These are phyloP conservation scores for Ceyx cyanopectus DNA, from an alignment of 2,113 vertebrate genomes.

Conservation along the genomic window DNA sequence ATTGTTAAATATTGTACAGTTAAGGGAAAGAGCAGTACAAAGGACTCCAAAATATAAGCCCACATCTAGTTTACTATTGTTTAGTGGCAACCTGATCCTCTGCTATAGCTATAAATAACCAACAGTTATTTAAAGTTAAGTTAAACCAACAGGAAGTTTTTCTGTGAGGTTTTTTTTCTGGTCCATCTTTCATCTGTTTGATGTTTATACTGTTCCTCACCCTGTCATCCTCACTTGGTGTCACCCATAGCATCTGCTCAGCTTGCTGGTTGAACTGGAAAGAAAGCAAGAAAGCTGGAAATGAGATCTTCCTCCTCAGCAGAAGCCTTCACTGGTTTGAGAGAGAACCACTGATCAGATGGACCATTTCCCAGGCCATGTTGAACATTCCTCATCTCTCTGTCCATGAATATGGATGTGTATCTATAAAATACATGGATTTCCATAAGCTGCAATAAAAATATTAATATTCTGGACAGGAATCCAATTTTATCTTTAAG, in stretches of 20 bases:
- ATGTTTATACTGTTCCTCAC: not conserved
- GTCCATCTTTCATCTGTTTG: not conserved
- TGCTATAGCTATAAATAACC: not conserved
- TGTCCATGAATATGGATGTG: not conserved
- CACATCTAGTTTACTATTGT: not conserved
- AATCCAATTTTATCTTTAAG: conserved; percentile 51
- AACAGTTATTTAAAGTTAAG: too few relatives aligned
- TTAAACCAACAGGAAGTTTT: not conserved
- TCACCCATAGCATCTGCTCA: not conserved
- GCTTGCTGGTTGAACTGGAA: not conserved
- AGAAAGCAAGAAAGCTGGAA: not conserved
- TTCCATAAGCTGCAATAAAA: not conserved
- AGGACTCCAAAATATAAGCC: not conserved
- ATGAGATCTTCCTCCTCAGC: not conserved
- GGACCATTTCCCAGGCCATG: not conserved
- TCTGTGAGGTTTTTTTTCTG: not conserved
- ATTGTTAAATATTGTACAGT: not conserved
- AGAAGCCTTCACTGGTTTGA: not conserved
- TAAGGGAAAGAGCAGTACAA: not conserved
- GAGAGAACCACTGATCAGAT: not conserved
- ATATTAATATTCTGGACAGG: conserved; percentile 34
- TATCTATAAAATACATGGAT: conserved; percentile 11
- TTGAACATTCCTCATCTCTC: not conserved
- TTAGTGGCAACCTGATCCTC: not conserved
- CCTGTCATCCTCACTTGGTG: not conserved